Conservation (phyloP, 2,888 invertebrate species). For the Thelaira solivaga region DNA sequence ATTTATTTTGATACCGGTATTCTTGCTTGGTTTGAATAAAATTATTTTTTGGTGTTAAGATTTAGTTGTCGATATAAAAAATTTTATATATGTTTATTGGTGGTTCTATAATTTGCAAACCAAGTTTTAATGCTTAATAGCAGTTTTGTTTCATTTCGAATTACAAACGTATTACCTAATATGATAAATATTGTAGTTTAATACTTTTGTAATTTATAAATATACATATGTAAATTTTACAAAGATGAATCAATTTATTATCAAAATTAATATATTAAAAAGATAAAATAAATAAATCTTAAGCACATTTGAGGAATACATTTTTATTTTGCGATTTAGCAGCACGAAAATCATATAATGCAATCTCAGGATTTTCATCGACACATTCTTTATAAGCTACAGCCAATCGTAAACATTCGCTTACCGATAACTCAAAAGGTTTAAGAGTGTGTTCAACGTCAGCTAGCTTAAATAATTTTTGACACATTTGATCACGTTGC, state of each 20-base stretch:
- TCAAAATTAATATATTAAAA: constrained; percentile 17
- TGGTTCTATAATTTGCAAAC: too few species aligned
- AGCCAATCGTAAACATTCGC: constrained; percentile 87
- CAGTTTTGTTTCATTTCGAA: too few species aligned
- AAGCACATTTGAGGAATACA: constrained; percentile 1
- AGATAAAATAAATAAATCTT: constrained; percentile 37
- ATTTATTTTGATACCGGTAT: constrained; percentile 20
- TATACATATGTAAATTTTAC: constrained; percentile 10
- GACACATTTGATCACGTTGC: constrained; percentile 81
- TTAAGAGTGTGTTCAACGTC: constrained; percentile 84
- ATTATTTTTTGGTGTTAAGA: constrained; percentile 21
- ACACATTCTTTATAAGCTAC: constrained; percentile 86
- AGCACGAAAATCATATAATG: constrained; percentile 84
- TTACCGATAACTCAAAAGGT: constrained; percentile 86
- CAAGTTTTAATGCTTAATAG: too few species aligned
- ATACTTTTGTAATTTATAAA: constrained; percentile 15
- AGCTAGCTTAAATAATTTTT: constrained; percentile 83
- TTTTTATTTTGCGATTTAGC: constrained; percentile 66
- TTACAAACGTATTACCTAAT: too few species aligned
- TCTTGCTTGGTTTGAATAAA: constrained; percentile 8
- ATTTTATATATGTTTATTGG: too few species aligned
- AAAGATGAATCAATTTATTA: constrained; percentile 36
- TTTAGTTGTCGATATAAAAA: too few species aligned
- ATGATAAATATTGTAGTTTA: too few species aligned
- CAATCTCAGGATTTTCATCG: constrained; percentile 82